These are phyloP conservation scores for Radopholus similis DNA, from an alignment of 1,140 invertebrate genomes.

Conservation along the genomic window DNA sequence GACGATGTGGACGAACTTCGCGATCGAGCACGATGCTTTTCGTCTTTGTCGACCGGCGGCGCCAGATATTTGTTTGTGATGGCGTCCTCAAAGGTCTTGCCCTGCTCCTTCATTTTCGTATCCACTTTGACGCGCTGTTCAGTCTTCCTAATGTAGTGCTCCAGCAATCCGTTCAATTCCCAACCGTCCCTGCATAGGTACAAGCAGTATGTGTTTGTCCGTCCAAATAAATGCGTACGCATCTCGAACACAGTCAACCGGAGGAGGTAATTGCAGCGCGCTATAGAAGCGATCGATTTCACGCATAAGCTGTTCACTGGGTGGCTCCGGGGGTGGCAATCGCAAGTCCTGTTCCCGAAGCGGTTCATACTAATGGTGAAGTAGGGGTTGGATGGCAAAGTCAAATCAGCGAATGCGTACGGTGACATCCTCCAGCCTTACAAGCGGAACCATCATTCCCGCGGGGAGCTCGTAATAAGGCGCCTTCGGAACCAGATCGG, in stretches of 20 bases:
- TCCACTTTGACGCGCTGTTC: constrained; percentile 30
- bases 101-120: constrained; percentile 33
- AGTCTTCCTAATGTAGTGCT: constrained; percentile 29
- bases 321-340: constrained; percentile 21
- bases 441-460: constrained; percentile 34
- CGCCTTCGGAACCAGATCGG: constrained; percentile 19
- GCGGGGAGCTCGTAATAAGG: constrained; percentile 31
- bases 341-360: constrained; percentile 27
- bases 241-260: constrained; percentile 11
- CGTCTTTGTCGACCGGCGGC: neutral
- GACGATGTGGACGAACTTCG: neutral
- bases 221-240: neutral
- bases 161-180: constrained; percentile 37
- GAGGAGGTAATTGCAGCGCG: constrained; percentile 14
- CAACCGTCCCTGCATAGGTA: constrained; percentile 33
- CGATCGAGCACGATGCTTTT: neutral
- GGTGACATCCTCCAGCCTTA: constrained; percentile 22
- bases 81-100: constrained; percentile 41
- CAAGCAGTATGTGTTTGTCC: neutral
- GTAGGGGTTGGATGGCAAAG: neutral
- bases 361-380: constrained; percentile 31
- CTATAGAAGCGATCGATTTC: constrained; percentile 43
- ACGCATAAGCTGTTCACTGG: constrained; percentile 27
- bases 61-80: constrained; percentile 38
- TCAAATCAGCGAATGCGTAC: neutral